Conservation (phyloP, 2,888 invertebrate genomes). For the Dolichomitus sp. region DNA sequence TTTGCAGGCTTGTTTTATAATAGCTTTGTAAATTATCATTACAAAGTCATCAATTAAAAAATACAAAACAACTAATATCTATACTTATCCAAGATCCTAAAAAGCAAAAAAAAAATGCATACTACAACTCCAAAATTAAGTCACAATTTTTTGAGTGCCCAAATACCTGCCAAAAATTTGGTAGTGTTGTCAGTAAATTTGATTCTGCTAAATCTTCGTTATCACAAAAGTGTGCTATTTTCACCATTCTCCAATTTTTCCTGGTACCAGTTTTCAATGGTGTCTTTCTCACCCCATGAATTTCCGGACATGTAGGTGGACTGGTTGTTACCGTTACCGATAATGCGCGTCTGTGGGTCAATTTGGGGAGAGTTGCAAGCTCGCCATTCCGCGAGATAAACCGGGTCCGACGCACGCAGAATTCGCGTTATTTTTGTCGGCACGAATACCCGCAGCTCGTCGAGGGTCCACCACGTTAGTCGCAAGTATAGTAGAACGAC, state of each 20-base stretch:
- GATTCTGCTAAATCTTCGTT: neutral
- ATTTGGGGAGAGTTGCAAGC: slow-evolving; percentile 68
- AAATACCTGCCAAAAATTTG: neutral
- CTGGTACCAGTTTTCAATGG: neutral
- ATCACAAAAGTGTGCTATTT: neutral
- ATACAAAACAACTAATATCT: no score
- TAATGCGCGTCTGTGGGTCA: slow-evolving; percentile 58
- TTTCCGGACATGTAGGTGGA: slow-evolving; percentile 17
- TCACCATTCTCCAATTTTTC: neutral
- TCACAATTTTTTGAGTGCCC: neutral
- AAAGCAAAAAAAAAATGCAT: no score
- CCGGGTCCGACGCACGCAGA: slow-evolving; percentile 77
- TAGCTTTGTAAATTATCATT: no score
- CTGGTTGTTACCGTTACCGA: slow-evolving; percentile 36
- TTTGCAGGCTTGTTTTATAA: no score
- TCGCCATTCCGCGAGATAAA: slow-evolving; percentile 67
- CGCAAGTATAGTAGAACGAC: slow-evolving; percentile 42
- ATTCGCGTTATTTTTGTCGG: slow-evolving; percentile 85
- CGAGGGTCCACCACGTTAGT: slow-evolving; percentile 55
- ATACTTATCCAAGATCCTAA: no score
- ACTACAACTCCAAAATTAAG: neutral
- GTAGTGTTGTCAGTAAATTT: neutral
- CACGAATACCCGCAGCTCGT: slow-evolving; percentile 82
- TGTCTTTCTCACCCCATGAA: neutral
- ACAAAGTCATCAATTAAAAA: no score